Evolutionary conservation across 2,113 vertebrate genomes (phyloP), one percentile per base, ranked within the genome.

Genomic region (Mandrillus leucophaeus): DNA sequence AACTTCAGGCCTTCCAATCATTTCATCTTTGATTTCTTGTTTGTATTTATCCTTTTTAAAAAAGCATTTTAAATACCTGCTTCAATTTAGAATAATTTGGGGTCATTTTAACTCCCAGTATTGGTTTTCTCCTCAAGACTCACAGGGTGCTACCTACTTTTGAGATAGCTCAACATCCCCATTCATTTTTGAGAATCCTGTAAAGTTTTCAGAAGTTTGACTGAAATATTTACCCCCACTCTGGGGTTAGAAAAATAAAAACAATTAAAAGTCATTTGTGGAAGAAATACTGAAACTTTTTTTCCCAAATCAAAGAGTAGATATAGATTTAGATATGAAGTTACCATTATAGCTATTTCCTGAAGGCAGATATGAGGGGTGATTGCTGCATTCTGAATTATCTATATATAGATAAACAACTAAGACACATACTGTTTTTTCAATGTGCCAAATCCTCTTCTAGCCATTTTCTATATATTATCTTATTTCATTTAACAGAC

Each of bases 141-240:
- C 6, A 2, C 1, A 38, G 38, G n/a, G 2, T 38, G 25, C 76
- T 14, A 25, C 57, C 79, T 94, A n/a, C 17, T 73, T 48, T 16
- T 3, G 38, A 27, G 35, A 82, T 11, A 92, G 40, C 22, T 75
- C 50, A 75, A 87, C 12, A 40, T 55, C 17, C 50, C 35, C 11
- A 48, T 57, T 95, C n/a, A 61, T 17, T 89, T 79, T 86, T 35
- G 14, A 89, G 75, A 75, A 7, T 55, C 14, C 38, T 86, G 6
- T 52, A 83, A 91, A 90, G 61, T 92, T 92, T 81, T 48, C 73
- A 95, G 40, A 72, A 32, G 75, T 75, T 64, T 97, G 59, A 64
- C 75, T 72, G 43, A 38, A 84, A 48, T 68, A 32, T 23, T 25
- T 35, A 66, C 8, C 45, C 45, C 2, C 3, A 43, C 1, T 78